phyloP scores from a whole-genome alignment of 2,797 vertebrate species.

The Neoniphon sammara region DNA sequence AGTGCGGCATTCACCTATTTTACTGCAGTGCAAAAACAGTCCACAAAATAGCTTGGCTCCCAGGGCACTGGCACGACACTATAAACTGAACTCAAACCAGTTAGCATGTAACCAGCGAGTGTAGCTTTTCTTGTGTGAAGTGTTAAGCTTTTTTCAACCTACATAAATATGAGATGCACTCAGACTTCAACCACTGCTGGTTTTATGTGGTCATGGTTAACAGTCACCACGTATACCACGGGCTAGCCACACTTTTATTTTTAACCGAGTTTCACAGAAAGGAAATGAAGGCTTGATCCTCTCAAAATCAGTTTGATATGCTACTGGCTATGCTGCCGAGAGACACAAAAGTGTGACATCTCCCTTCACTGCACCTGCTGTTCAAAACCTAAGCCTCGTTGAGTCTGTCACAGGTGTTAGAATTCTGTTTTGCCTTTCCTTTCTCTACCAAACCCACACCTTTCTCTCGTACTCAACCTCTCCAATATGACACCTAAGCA shows the following conservation, averaged over 20 bases:
- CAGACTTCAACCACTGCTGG: neutral
- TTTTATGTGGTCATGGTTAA: neutral
- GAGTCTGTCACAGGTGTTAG: conserved; percentile 25
- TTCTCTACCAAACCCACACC: conserved; percentile 9
- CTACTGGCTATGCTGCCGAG: conserved; percentile 11
- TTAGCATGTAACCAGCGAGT: neutral
- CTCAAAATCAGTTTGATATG: conserved; percentile 31
- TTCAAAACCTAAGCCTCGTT: conserved; percentile 26
- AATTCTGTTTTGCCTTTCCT: conserved; percentile 9
- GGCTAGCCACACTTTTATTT: conserved; percentile 18
- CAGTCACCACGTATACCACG: neutral
- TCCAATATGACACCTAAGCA: conserved; percentile 15
- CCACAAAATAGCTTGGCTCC: neutral
- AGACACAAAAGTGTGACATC: conserved; percentile 31
- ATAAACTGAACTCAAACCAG: neutral
- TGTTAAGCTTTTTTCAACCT: neutral
- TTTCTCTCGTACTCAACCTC: neutral
- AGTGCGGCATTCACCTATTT: conserved; percentile 17
- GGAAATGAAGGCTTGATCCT: conserved; percentile 29
- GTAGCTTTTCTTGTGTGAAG: neutral
- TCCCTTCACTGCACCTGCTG: conserved; percentile 48
- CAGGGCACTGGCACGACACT: conserved; percentile 5
- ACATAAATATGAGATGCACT: neutral
- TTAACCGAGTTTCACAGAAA: conserved; percentile 15
- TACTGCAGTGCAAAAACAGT: conserved; percentile 27